A percentile compares a stretch with the other conserved stretches of the same genome.
These are phyloP conservation scores for Columbina picui DNA, from an alignment of 2,113 vertebrate species.

Conservation along the genomic window DNA sequence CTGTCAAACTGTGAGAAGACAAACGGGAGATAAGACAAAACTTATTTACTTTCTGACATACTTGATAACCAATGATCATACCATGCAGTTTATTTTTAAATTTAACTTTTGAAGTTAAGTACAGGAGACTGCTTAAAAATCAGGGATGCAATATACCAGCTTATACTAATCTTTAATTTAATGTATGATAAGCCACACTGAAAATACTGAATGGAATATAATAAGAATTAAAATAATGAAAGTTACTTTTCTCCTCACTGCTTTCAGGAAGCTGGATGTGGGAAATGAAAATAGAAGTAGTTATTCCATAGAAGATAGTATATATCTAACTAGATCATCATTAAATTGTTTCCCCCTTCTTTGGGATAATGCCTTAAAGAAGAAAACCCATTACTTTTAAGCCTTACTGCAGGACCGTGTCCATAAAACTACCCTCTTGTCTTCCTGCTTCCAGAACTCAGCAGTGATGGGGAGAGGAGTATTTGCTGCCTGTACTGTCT, in stretches of 20 bases:
- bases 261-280: background rate
- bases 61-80: background rate
- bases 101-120: background rate
- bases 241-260: background rate
- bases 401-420: background rate
- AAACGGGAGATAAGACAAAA: background rate
- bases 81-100: background rate
- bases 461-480: background rate
- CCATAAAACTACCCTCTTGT: background rate
- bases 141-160: background rate
- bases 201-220: background rate
- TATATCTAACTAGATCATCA: background rate
- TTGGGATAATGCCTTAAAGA: background rate
- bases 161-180: background rate
- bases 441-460: background rate
- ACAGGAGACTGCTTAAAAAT: background rate
- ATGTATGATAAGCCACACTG: background rate
- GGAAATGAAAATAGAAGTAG: background rate
- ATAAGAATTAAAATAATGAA: background rate
- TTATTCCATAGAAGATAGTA: background rate
- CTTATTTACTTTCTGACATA: background rate
- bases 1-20: background rate
- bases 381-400: background rate
- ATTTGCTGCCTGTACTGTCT: background rate
- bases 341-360: background rate